Evolutionary conservation across 2,888 invertebrate species (phyloP).

Genomic region (Chesias legatella): DNA sequence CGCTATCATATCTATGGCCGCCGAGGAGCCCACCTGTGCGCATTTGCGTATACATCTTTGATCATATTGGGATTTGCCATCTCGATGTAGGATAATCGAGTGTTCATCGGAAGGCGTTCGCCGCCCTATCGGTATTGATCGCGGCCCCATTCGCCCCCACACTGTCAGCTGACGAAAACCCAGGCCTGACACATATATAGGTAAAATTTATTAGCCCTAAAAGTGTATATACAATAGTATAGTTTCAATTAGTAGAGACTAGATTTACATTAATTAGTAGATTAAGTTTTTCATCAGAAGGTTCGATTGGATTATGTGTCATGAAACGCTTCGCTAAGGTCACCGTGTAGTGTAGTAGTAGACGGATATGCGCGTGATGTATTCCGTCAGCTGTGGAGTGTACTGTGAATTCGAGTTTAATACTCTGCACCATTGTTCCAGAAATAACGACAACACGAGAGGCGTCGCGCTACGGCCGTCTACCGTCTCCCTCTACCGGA

Average conservation of each 20-base stretch:
- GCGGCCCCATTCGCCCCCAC: conserved; percentile 2
- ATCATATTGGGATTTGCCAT: conserved; percentile 3
- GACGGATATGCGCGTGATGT: conserved; percentile 8
- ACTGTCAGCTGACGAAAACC: conserved; percentile 5
- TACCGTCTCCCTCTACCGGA: conserved; percentile 49
- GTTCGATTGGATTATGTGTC: too few species aligned
- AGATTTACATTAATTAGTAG: too few species aligned
- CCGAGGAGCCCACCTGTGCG: conserved; percentile 33
- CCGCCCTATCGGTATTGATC: conserved; percentile 10
- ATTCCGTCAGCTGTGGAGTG: conserved; percentile 46
- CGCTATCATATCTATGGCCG: conserved; percentile 31
- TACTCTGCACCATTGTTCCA: conserved; percentile 56
- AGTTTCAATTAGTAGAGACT: too few species aligned
- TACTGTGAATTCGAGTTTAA: conserved; percentile 44
- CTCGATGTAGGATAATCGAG: not conserved
- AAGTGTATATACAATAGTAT: too few species aligned
- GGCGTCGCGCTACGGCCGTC: conserved; percentile 31
- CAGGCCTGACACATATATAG: too few species aligned
- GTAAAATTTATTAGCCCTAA: too few species aligned
- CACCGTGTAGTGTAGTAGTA: too few species aligned
- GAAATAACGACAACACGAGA: conserved; percentile 51
- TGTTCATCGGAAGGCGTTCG: not conserved
- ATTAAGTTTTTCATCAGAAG: too few species aligned
- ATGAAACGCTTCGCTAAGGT: not conserved
- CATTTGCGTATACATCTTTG: conserved; percentile 32